Conservation (phyloP, 2,113 vertebrate genomes). For the Sturnus vulgaris region DNA sequence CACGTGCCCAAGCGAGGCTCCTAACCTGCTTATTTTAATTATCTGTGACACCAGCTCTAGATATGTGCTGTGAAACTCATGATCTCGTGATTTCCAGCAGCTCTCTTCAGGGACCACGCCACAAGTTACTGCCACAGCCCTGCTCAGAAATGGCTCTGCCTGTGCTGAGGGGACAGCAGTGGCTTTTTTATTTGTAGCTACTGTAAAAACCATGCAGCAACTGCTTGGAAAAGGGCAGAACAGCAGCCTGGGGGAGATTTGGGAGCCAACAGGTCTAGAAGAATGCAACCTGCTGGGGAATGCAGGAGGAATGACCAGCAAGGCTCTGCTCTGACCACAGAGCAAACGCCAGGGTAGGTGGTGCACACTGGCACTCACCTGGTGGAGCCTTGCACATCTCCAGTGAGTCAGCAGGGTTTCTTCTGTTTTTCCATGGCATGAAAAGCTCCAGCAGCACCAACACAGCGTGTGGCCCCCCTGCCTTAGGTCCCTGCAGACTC, state of each 20-base stretch:
- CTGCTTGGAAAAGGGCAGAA: neutral
- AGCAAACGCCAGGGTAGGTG: neutral
- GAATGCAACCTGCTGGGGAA: neutral
- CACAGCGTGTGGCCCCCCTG: neutral
- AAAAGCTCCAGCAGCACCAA: neutral
- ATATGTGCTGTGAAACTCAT: neutral
- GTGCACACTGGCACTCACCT: too few species aligned
- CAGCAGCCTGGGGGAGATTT: neutral
- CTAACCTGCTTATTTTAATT: neutral
- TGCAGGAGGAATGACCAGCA: neutral
- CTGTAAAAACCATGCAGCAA: neutral
- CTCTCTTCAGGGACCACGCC: neutral
- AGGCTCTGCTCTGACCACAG: neutral
- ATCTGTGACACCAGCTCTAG: neutral
- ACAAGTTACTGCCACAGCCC: neutral
- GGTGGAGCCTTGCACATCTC: neutral
- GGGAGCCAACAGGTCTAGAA: neutral
- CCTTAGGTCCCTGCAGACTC: slow-evolving; percentile 7
- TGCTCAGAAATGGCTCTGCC: neutral
- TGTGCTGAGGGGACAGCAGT: neutral
- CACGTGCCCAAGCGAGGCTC: neutral
- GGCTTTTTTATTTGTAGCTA: slow-evolving; percentile 3
- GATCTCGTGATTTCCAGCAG: neutral
- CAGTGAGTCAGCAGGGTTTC: neutral
- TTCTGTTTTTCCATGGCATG: neutral